Percentiles rank a stretch among this genome's conserved stretches.
Evolutionary conservation across 2,113 vertebrate species (phyloP).

Genomic region (Tetrao urogallus): DNA sequence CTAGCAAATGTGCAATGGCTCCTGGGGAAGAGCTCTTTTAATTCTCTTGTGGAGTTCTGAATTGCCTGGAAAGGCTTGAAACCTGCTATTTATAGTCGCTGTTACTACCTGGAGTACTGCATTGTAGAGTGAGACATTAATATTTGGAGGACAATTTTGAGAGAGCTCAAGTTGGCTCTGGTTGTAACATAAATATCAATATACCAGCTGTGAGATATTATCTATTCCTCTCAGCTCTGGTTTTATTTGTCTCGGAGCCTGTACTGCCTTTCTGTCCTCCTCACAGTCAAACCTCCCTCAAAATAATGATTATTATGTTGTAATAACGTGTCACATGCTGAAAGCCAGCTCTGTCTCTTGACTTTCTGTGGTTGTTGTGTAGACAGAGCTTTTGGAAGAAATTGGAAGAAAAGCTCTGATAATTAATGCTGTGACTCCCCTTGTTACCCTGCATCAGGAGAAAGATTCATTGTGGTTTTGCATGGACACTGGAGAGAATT

Average conservation of each 20-base stretch:
- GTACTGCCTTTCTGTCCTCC: constrained; percentile 12
- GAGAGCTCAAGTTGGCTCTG: constrained; percentile 19
- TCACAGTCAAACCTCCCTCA: constrained; percentile 25
- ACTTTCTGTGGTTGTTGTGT: background rate
- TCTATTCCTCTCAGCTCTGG: constrained; percentile 26
- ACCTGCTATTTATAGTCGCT: constrained; percentile 42
- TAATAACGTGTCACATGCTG: constrained; percentile 37
- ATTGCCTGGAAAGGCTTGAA: constrained; percentile 15
- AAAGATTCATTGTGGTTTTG: background rate
- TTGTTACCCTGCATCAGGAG: background rate
- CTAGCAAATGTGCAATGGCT: background rate
- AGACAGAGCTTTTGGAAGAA: constrained; percentile 24
- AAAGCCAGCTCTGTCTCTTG: constrained; percentile 35
- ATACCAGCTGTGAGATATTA: constrained; percentile 34
- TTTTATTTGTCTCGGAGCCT: constrained; percentile 37
- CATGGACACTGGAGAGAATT: background rate
- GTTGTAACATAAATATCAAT: constrained; percentile 49
- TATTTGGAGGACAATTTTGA: constrained; percentile 26
- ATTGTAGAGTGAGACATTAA: constrained; percentile 14
- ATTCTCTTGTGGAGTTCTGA: constrained; percentile 5
- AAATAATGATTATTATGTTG: constrained; percentile 45
- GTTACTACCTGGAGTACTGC: constrained; percentile 33
- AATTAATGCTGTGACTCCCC: constrained; percentile 16
- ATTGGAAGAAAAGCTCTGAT: constrained; percentile 7
- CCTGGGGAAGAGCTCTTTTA: background rate